phyloP scores from a whole-genome alignment of 2,888 invertebrate genomes.

The Oxyscelio sp. region DNA sequence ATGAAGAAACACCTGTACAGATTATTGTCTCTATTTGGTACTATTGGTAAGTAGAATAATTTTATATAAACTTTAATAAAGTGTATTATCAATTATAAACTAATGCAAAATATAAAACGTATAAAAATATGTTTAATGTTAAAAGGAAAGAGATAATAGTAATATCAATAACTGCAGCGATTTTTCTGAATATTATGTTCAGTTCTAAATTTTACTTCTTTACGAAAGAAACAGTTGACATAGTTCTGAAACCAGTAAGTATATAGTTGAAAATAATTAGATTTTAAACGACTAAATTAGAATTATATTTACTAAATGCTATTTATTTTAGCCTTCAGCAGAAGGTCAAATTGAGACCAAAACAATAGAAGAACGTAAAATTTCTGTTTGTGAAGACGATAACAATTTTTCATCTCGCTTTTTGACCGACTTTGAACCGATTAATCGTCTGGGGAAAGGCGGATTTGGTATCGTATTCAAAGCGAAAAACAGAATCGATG shows the following conservation, averaged over 20 bases:
- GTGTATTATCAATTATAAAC: too few species aligned
- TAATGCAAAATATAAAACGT: too few species aligned
- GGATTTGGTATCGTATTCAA: slow-evolving; percentile 99
- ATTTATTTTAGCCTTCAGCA: slow-evolving; percentile 88
- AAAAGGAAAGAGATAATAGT: slow-evolving; percentile 93
- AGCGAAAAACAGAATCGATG: slow-evolving; percentile 97
- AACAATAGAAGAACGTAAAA: slow-evolving; percentile 84
- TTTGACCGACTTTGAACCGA: slow-evolving; percentile 94
- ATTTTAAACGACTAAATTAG: too few species aligned
- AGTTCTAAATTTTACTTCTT: too few species aligned
- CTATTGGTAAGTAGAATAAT: slow-evolving; percentile 90
- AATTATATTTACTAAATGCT: too few species aligned
- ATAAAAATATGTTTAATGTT: slow-evolving; percentile 1
- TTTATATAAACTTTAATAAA: slow-evolving; percentile 9
- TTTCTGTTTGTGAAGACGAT: slow-evolving; percentile 79
- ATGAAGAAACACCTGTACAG: slow-evolving; percentile 90
- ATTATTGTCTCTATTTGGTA: slow-evolving; percentile 93
- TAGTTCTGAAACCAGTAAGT: too few species aligned
- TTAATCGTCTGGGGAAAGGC: slow-evolving; percentile 95
- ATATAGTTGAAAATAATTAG: too few species aligned
- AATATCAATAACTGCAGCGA: too few species aligned
- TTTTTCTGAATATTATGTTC: too few species aligned
- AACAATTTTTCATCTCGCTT: slow-evolving; percentile 90
- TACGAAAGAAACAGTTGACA: too few species aligned
- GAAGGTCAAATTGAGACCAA: slow-evolving; percentile 83